phyloP scores from a whole-genome alignment of 2,113 vertebrate species.

The Eleginops maclovinus region DNA sequence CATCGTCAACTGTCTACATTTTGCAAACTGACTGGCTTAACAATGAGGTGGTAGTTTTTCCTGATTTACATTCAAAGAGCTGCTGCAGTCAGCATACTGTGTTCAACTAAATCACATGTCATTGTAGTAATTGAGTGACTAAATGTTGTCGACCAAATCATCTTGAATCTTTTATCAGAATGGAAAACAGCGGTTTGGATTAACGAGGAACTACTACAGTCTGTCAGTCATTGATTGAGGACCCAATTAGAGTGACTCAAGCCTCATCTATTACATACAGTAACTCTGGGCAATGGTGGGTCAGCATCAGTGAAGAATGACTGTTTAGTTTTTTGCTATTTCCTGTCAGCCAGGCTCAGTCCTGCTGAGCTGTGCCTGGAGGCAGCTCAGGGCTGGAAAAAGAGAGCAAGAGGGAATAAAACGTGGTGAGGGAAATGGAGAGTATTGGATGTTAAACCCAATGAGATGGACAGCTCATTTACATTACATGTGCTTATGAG shows the following conservation, averaged over 20 bases:
- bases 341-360: slow-evolving; percentile 25
- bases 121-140: not conserved
- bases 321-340: not conserved
- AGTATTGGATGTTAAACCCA: not conserved
- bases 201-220: no score
- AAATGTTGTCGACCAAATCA: not conserved
- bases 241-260: not conserved
- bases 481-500: slow-evolving; percentile 25
- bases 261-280: not conserved
- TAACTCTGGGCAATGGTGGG: not conserved
- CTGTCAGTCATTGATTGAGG: not conserved
- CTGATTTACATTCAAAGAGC: not conserved
- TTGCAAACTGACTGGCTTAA: not conserved
- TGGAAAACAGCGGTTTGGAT: not conserved
- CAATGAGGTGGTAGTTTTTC: not conserved
- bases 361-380: slow-evolving; percentile 28
- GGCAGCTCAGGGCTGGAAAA: slow-evolving; percentile 32
- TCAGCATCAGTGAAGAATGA: not conserved
- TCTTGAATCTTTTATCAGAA: not conserved
- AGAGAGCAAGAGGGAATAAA: slow-evolving; percentile 29
- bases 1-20: not conserved
- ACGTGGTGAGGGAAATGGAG: slow-evolving; percentile 22
- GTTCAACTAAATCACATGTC: not conserved
- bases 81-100: not conserved
- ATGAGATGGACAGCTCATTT: slow-evolving; percentile 15